These are phyloP conservation scores for Eupithecia subumbrata DNA, from an alignment of 2,888 invertebrate genomes.

Conservation along the genomic window DNA sequence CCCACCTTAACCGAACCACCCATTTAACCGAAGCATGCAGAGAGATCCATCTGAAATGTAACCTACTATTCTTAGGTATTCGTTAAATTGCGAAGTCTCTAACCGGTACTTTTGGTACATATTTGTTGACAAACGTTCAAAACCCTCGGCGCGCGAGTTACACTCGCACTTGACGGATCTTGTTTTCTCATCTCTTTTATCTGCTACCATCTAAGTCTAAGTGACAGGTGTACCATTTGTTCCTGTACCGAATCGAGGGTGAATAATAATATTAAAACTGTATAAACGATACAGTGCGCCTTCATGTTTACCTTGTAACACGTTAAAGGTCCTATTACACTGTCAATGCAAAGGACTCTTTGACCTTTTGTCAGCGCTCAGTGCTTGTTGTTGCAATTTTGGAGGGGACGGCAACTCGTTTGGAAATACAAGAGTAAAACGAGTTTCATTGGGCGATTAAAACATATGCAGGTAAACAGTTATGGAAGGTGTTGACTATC, in stretches of 20 bases:
- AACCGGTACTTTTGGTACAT: too few species aligned
- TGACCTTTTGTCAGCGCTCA: conserved; percentile 32
- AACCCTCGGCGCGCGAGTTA: too few species aligned
- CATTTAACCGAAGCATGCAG: too few species aligned
- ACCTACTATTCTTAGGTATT: too few species aligned
- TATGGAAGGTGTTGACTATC: not conserved
- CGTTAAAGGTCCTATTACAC: conserved; percentile 40
- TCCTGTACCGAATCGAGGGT: conserved; percentile 36
- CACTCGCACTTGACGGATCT: too few species aligned
- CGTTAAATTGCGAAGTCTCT: too few species aligned
- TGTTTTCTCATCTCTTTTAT: conserved; percentile 20
- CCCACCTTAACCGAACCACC: too few species aligned
- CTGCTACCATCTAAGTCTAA: conserved; percentile 30
- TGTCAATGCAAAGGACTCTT: conserved; percentile 33
- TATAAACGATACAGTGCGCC: conserved; percentile 47
- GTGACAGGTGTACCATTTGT: conserved; percentile 37
- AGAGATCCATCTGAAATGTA: too few species aligned
- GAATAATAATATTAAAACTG: conserved; percentile 44
- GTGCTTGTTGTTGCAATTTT: conserved; percentile 7
- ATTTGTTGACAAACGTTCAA: too few species aligned
- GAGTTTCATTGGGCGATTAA: too few species aligned
- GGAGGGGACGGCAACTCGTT: not conserved
- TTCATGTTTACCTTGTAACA: conserved; percentile 44
- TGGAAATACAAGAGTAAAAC: not conserved
- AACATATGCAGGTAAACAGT: too few species aligned